Percentiles rank a stretch among this genome's conserved stretches.
Conservation (phyloP, 2,888 invertebrate species). For the Oligia fasciuncula region DNA sequence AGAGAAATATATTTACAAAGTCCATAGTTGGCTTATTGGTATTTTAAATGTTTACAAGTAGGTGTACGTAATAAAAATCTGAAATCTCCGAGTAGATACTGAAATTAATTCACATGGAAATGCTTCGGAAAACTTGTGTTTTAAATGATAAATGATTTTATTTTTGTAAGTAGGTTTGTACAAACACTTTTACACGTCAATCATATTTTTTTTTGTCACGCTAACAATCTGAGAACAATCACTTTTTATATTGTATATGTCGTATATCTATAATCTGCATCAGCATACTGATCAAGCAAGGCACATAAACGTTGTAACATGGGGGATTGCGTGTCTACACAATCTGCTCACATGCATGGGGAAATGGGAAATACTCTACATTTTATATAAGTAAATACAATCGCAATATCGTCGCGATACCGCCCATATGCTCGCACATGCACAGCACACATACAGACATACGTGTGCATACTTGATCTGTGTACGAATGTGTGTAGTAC, state of each 20-base stretch:
- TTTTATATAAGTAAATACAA: constrained; percentile 26
- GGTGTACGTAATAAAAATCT: neutral
- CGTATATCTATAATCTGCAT: constrained; percentile 2
- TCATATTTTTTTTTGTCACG: neutral
- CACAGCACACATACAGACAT: neutral
- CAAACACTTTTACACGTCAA: too few species aligned
- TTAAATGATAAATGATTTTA: too few species aligned
- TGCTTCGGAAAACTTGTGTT: neutral
- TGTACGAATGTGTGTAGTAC: neutral
- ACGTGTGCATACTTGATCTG: neutral
- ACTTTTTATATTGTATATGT: neutral
- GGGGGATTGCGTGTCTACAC: neutral
- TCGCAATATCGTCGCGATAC: neutral
- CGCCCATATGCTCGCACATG: neutral
- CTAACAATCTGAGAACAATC: constrained; percentile 1
- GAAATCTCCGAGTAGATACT: neutral
- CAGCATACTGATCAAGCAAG: neutral
- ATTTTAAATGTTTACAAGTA: neutral
- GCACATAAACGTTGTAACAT: neutral
- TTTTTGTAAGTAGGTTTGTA: too few species aligned
- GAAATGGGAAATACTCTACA: constrained; percentile 18
- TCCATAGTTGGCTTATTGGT: neutral
- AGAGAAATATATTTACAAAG: neutral
- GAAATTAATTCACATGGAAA: neutral
- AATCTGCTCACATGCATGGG: neutral